Evolutionary conservation across 2,113 vertebrate species (phyloP).

Genomic region (Platysternon megacephalum): DNA sequence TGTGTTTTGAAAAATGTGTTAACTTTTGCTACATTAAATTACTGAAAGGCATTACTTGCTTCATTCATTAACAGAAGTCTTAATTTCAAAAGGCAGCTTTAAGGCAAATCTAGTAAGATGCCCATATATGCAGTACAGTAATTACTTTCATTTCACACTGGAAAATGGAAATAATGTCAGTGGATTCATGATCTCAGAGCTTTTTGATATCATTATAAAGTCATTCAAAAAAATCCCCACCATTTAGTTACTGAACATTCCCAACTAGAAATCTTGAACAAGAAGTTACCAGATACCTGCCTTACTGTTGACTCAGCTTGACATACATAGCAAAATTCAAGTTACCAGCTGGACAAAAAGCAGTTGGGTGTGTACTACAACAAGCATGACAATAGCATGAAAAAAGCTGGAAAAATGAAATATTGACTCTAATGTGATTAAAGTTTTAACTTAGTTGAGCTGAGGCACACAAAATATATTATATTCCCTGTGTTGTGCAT

Average conservation of each 20-base stretch:
- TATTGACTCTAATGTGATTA: constrained; percentile 14
- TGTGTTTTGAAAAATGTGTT: neutral
- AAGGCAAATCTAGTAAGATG: constrained; percentile 51
- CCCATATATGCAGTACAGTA: constrained; percentile 53
- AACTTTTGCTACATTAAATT: constrained; percentile 12
- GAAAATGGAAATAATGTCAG: constrained; percentile 67
- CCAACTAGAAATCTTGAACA: constrained; percentile 16
- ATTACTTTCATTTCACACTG: constrained; percentile 56
- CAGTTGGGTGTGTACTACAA: neutral
- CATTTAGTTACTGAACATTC: constrained; percentile 40
- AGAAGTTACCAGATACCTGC: neutral
- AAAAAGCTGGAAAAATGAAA: constrained; percentile 43
- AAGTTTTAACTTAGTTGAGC: constrained; percentile 21
- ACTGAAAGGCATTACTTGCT: constrained; percentile 21
- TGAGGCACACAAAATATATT: constrained; percentile 26
- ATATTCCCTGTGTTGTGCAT: neutral
- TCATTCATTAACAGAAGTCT: constrained; percentile 46
- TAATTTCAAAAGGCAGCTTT: constrained; percentile 53
- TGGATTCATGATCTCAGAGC: constrained; percentile 64
- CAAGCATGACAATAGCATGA: constrained; percentile 21
- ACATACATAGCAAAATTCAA: neutral
- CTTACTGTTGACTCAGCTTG: neutral
- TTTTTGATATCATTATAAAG: constrained; percentile 72
- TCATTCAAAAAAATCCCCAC: constrained; percentile 49
- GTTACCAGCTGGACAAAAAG: neutral